A percentile compares a stretch with the other conserved stretches of the same genome.
phyloP scores from a whole-genome alignment of 1,140 invertebrate genomes.

The Neodiprion pinetum region DNA sequence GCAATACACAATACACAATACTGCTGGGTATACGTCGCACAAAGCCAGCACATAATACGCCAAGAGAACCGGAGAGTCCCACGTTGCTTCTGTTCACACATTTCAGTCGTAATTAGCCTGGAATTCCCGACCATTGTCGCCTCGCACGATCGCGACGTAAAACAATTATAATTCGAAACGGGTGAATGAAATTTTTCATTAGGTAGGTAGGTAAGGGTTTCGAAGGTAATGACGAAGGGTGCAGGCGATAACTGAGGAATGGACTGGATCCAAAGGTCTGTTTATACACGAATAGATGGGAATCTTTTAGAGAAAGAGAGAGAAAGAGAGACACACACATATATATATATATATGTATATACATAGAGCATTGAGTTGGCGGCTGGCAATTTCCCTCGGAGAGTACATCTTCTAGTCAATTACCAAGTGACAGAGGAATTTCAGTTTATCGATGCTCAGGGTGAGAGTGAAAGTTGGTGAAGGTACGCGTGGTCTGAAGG shows the following conservation, averaged over 20 bases:
- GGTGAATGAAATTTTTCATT: not conserved
- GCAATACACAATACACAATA: not conserved
- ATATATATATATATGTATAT: not conserved
- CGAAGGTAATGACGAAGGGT: too few relatives aligned
- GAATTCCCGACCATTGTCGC: not conserved
- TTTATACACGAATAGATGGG: too few relatives aligned
- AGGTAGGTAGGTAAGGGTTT: too few relatives aligned
- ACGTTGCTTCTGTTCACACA: not conserved
- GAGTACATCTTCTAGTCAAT: slow-evolving; percentile 4
- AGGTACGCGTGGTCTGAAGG: not conserved
- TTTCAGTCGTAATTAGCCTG: not conserved
- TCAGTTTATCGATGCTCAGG: not conserved
- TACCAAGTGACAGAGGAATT: not conserved
- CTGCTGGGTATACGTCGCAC: too few relatives aligned
- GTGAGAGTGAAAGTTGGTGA: too few relatives aligned
- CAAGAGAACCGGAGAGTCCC: not conserved
- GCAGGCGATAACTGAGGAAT: not conserved
- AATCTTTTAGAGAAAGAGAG: too few relatives aligned
- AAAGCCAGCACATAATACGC: too few relatives aligned
- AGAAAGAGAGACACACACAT: too few relatives aligned
- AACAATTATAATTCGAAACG: not conserved
- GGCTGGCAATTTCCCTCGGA: not conserved
- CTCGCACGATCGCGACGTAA: not conserved
- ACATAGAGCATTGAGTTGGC: not conserved
- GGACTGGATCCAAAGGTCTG: too few relatives aligned